Percentiles rank a stretch among this genome's conserved stretches.
Conservation (phyloP, 2,888 invertebrate genomes). For the Catocala fraxini region DNA sequence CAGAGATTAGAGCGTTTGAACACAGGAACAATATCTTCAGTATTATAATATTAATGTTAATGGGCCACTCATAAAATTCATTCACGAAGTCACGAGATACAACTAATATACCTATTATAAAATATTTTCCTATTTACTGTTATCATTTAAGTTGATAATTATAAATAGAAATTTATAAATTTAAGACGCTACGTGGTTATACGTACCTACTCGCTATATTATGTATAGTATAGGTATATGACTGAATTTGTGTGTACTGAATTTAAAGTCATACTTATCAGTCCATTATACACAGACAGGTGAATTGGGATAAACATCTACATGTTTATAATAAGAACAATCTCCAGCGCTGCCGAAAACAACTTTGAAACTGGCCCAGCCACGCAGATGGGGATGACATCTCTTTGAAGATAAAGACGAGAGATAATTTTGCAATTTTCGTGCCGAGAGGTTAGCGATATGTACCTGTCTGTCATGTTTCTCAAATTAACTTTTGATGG, state of each 20-base stretch:
- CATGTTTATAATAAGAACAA: conserved; percentile 74
- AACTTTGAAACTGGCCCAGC: conserved; percentile 81
- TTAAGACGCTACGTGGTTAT: too few relatives aligned
- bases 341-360: conserved; percentile 77
- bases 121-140: too few relatives aligned
- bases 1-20: too few relatives aligned
- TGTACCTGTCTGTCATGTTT: conserved; percentile 77
- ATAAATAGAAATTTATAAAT: too few relatives aligned
- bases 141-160: too few relatives aligned
- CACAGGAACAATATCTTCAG: too few relatives aligned
- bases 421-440: conserved; percentile 86
- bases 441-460: conserved; percentile 75
- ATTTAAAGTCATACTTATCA: conserved; percentile 66
- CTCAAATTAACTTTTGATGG: conserved; percentile 81
- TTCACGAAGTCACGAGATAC: too few relatives aligned
- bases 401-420: conserved; percentile 87
- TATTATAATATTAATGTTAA: too few relatives aligned
- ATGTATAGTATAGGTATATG: not conserved
- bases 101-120: too few relatives aligned
- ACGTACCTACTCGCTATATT: not conserved
- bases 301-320: conserved; percentile 74
- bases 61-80: too few relatives aligned
- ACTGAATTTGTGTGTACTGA: conserved; percentile 31
- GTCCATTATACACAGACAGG: conserved; percentile 65
- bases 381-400: conserved; percentile 83